A percentile compares a stretch with the other conserved stretches of the same genome.
These are phyloP conservation scores for Pissodes strobi DNA, from an alignment of 1,140 invertebrate genomes.

Conservation along the genomic window DNA sequence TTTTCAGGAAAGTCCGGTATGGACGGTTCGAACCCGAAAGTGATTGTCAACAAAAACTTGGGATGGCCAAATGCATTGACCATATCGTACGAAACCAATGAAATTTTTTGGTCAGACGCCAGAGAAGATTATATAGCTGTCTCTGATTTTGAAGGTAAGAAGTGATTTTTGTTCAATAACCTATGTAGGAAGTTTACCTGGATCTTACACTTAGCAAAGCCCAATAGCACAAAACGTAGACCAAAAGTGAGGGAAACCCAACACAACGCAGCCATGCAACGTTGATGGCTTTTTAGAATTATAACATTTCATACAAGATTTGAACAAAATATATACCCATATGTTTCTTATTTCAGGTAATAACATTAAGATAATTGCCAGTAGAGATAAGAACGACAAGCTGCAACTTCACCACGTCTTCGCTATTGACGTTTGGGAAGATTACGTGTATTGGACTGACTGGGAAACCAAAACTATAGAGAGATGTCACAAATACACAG, in stretches of 20 bases:
- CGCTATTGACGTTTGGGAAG: conserved; percentile 84
- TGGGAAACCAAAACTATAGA: conserved; percentile 90
- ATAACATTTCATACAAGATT: not conserved
- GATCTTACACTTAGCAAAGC: too few relatives aligned
- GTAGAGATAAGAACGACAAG: conserved; percentile 64
- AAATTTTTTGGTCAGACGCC: conserved; percentile 81
- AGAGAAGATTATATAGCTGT: conserved; percentile 79
- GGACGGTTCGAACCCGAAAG: conserved; percentile 68
- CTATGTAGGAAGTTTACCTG: too few relatives aligned
- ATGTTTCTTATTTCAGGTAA: conserved; percentile 46
- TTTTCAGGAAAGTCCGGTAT: conserved; percentile 70
- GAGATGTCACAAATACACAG: conserved; percentile 77
- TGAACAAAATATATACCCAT: too few relatives aligned
- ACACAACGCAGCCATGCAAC: too few relatives aligned
- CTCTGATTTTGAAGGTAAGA: conserved; percentile 68
- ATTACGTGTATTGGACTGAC: conserved; percentile 88
- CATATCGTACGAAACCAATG: conserved; percentile 71
- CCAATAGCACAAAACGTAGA: too few relatives aligned
- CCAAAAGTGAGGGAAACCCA: too few relatives aligned
- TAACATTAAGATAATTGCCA: conserved; percentile 64
- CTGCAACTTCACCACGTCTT: conserved; percentile 83
- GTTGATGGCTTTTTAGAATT: too few relatives aligned
- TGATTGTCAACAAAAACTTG: conserved; percentile 67
- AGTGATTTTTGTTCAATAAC: too few relatives aligned
- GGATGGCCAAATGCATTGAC: conserved; percentile 83